Evolutionary conservation across 2,797 vertebrate genomes (phyloP).

Genomic region (Mus minutoides): DNA sequence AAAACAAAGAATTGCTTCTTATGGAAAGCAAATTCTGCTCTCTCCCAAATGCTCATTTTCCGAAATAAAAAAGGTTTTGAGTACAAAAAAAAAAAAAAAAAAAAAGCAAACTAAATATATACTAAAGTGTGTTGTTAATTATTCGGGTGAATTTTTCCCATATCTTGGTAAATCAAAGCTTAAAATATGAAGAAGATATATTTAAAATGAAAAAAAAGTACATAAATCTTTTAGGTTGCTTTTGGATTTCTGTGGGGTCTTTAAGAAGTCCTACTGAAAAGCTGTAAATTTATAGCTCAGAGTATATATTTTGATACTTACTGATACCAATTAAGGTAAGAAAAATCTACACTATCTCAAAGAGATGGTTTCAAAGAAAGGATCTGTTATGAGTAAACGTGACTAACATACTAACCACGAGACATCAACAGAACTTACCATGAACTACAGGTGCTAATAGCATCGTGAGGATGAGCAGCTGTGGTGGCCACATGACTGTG

Average conservation of each 20-base stretch:
- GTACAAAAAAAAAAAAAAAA: conserved; percentile 7
- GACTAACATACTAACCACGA: background rate
- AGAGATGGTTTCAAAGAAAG: conserved; percentile 45
- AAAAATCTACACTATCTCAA: background rate
- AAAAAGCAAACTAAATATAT: background rate
- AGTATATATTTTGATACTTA: background rate
- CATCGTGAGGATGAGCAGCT: conserved; percentile 93
- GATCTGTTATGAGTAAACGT: background rate
- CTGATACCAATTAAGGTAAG: background rate
- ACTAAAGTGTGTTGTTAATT: background rate
- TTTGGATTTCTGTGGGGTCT: background rate
- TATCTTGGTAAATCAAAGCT: background rate
- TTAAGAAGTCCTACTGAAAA: conserved; percentile 32
- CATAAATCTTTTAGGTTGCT: background rate
- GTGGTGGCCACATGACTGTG: conserved; percentile 96
- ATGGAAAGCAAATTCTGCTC: background rate
- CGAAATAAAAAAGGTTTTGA: background rate
- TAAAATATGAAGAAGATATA: background rate
- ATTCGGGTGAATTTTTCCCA: background rate
- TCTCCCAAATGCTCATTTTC: background rate
- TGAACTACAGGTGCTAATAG: conserved; percentile 92
- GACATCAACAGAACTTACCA: conserved; percentile 89
- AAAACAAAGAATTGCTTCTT: background rate
- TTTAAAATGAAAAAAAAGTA: background rate
- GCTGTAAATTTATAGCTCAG: background rate